Conservation (phyloP, 2,113 vertebrate genomes). For the Serinus canaria region DNA sequence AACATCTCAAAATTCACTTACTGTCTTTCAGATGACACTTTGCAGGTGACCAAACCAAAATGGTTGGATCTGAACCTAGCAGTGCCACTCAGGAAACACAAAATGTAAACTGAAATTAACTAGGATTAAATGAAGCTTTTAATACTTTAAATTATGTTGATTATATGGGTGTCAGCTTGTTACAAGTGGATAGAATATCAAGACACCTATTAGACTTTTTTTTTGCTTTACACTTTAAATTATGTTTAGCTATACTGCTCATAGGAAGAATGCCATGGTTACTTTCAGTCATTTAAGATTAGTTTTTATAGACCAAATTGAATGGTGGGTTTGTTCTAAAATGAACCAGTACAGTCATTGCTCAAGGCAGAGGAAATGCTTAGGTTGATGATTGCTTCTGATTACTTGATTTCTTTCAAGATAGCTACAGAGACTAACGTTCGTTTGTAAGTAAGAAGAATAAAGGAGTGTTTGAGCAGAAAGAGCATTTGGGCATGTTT, state of each 20-base stretch:
- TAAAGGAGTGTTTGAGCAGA: background rate
- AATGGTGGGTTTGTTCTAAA: conserved; percentile 54
- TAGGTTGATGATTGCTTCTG: conserved; percentile 44
- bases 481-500: background rate
- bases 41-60: background rate
- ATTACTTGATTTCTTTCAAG: conserved; percentile 52
- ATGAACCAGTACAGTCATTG: conserved; percentile 42
- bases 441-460: background rate
- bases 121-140: background rate
- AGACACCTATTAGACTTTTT: background rate
- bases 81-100: background rate
- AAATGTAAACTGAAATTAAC: background rate
- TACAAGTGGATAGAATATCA: background rate
- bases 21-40: background rate
- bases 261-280: background rate
- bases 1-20: background rate
- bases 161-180: background rate
- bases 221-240: background rate
- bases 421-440: background rate
- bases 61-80: background rate
- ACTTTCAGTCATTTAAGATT: conserved; percentile 39
- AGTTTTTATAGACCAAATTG: conserved; percentile 20
- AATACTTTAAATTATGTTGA: background rate
- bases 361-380: conserved; percentile 59
- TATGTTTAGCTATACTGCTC: background rate